A percentile compares a stretch with the other conserved stretches of the same genome.
Conservation (phyloP, 1,140 invertebrate genomes). For the Brachionus plicatilis region DNA sequence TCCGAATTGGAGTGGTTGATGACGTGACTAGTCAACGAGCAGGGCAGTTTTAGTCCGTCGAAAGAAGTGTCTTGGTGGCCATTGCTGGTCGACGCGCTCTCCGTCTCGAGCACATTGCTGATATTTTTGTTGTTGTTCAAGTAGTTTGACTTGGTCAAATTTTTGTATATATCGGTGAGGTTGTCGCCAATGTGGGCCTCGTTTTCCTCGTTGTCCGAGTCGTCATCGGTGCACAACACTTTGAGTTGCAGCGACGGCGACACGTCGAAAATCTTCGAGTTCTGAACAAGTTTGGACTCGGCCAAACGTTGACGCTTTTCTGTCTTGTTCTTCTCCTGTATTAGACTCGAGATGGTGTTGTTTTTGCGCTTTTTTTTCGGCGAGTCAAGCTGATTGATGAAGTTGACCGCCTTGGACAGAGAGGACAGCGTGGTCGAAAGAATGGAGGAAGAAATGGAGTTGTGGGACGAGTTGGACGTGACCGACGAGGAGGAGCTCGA, state of each 20-base stretch:
- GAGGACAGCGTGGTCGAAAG: slow-evolving; percentile 8
- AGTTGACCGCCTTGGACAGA: slow-evolving; percentile 7
- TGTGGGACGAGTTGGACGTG: background rate
- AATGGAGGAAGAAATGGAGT: slow-evolving; percentile 6
- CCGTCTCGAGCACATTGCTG: background rate
- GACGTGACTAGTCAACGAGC: background rate
- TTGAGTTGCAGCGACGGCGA: background rate
- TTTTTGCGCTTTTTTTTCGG: slow-evolving; percentile 24
- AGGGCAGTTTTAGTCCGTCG: background rate
- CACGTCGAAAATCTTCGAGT: slow-evolving; percentile 1
- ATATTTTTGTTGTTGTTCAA: slow-evolving; percentile 22
- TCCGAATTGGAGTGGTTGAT: background rate
- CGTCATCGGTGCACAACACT: slow-evolving; percentile 8
- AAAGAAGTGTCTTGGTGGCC: too few relatives aligned
- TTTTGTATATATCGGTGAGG: slow-evolving; percentile 24
- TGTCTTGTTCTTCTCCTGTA: background rate
- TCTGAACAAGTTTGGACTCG: background rate
- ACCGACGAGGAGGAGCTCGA: background rate
- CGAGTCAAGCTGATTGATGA: slow-evolving; percentile 8
- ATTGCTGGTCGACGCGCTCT: background rate
- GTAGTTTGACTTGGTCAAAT: slow-evolving; percentile 17
- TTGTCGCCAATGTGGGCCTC: background rate
- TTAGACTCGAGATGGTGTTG: background rate
- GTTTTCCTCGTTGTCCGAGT: slow-evolving; percentile 6
- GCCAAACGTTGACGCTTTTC: slow-evolving; percentile 8